phyloP scores from a whole-genome alignment of 2,113 vertebrate genomes.

The Burhinus oedicnemus region DNA sequence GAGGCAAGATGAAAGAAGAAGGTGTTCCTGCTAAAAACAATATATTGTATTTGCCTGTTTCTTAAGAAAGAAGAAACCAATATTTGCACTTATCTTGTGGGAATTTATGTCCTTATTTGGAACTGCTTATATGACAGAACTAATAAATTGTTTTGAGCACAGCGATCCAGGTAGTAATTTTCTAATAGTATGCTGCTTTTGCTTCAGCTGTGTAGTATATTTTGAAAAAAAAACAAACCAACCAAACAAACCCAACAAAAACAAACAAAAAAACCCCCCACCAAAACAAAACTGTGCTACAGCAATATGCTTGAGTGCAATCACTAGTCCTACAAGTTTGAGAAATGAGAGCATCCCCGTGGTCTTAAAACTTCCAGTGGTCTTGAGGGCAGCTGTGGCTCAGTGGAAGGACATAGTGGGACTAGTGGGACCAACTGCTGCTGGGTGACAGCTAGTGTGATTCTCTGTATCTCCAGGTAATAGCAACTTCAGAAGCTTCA shows the following conservation, averaged over 20 bases:
- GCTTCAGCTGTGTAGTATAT: not conserved
- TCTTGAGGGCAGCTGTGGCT: not conserved
- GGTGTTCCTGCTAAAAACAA: not conserved
- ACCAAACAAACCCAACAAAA: not conserved
- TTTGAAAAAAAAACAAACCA: not conserved
- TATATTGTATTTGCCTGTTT: not conserved
- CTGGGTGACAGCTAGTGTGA: not conserved
- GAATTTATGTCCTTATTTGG: not conserved
- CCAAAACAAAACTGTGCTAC: not conserved
- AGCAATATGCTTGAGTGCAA: not conserved
- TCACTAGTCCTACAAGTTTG: not conserved
- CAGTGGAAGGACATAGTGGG: not conserved
- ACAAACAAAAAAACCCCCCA: too few species aligned
- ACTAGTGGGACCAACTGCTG: not conserved
- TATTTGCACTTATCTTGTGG: slow-evolving; percentile 11
- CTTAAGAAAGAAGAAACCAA: not conserved
- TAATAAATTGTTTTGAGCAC: slow-evolving; percentile 45
- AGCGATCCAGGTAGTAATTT: not conserved
- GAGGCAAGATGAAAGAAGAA: not conserved
- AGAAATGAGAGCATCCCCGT: not conserved
- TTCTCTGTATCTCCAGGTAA: not conserved
- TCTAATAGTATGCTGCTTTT: not conserved
- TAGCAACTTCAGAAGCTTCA: not conserved
- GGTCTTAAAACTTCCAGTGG: not conserved
- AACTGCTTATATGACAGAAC: slow-evolving; percentile 41